phyloP scores from a whole-genome alignment of 2,888 invertebrate genomes.

The Dusona sp. region DNA sequence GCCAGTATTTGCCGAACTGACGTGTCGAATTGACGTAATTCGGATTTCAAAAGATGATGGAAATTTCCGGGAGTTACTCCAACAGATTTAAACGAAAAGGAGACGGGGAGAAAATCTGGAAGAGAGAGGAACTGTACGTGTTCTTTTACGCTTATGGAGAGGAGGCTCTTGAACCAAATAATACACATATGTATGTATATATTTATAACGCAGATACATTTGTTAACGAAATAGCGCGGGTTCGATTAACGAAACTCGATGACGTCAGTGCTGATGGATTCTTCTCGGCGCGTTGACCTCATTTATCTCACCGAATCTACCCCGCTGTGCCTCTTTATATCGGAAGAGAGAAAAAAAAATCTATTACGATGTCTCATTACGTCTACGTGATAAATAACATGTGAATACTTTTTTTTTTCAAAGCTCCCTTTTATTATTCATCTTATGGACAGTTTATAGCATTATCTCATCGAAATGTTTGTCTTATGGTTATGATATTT shows the following conservation, averaged over 20 bases:
- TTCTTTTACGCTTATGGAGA: background rate
- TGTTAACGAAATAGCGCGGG: slow-evolving; percentile 36
- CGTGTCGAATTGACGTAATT: background rate
- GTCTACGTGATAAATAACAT: slow-evolving; percentile 7
- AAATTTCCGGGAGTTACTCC: slow-evolving; percentile 17
- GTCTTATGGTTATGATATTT: slow-evolving; percentile 7
- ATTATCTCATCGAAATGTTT: slow-evolving; percentile 21
- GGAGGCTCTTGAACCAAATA: slow-evolving; percentile 45
- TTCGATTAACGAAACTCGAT: slow-evolving; percentile 54
- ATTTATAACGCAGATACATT: slow-evolving; percentile 41
- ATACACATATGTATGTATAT: background rate
- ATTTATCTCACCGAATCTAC: slow-evolving; percentile 32
- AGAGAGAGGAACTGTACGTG: background rate
- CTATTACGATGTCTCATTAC: slow-evolving; percentile 33
- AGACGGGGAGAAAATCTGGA: background rate
- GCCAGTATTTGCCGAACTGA: background rate
- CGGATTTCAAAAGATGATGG: slow-evolving; percentile 13
- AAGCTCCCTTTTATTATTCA: background rate
- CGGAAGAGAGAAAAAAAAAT: slow-evolving; percentile 39
- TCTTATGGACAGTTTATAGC: background rate
- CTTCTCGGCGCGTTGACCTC: slow-evolving; percentile 51
- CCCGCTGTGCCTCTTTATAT: slow-evolving; percentile 23
- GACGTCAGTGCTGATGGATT: slow-evolving; percentile 57
- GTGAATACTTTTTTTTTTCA: slow-evolving; percentile 1
- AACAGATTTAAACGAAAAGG: background rate